A percentile compares a stretch with the other conserved stretches of the same genome.
phyloP scores from a whole-genome alignment of 2,797 vertebrate species.

The Oceanodroma leucorhoa region DNA sequence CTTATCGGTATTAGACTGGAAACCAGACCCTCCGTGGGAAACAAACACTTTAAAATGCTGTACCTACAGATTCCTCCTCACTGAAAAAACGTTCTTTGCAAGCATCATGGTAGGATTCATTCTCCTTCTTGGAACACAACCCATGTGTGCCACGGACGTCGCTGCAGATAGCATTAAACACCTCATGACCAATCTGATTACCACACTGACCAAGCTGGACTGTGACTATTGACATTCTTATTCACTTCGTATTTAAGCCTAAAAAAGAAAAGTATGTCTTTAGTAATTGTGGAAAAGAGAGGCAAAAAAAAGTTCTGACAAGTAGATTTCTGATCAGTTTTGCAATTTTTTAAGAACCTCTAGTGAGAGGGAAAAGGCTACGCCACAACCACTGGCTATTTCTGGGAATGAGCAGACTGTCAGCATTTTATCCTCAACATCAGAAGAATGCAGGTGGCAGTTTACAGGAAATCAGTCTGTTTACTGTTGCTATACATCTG shows the following conservation, averaged over 20 bases:
- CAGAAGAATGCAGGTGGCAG: background rate
- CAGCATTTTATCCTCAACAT: background rate
- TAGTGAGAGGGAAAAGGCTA: background rate
- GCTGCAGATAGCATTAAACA: conserved; percentile 81
- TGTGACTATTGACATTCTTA: conserved; percentile 87
- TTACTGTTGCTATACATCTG: background rate
- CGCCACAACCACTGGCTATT: background rate
- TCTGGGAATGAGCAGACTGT: background rate
- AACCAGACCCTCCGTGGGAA: background rate
- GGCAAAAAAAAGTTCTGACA: background rate
- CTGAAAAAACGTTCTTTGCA: conserved; percentile 88
- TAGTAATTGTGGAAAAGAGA: background rate
- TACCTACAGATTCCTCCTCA: conserved; percentile 80
- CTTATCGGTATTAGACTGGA: background rate
- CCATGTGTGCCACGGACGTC: conserved; percentile 73
- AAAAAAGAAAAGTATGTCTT: background rate
- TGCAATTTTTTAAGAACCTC: background rate
- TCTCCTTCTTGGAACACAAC: conserved; percentile 72
- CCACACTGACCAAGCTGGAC: conserved; percentile 97
- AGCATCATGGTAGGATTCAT: conserved; percentile 73
- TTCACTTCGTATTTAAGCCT: background rate
- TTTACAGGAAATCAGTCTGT: background rate
- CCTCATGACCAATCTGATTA: conserved; percentile 90
- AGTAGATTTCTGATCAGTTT: background rate
- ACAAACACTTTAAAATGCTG: background rate